Evolutionary conservation across 2,797 vertebrate genomes (phyloP).

Genomic region (Halcyon chelicuti): DNA sequence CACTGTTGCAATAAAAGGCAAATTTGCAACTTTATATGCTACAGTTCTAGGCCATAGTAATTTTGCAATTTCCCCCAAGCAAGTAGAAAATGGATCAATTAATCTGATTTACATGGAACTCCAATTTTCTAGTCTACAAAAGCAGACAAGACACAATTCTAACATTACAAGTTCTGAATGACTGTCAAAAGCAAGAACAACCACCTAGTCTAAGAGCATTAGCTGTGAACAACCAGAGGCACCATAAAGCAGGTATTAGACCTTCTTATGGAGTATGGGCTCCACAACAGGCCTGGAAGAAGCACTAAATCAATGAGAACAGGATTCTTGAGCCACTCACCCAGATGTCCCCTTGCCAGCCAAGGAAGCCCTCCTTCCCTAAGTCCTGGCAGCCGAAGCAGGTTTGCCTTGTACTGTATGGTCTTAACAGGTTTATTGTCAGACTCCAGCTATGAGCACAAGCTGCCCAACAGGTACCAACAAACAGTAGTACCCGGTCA

Average conservation of each 20-base stretch:
- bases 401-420: not conserved
- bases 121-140: not conserved
- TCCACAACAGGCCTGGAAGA: not conserved
- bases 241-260: not conserved
- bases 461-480: not conserved
- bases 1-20: not conserved
- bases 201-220: not conserved
- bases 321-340: not conserved
- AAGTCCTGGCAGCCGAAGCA: not conserved
- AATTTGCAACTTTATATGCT: not conserved
- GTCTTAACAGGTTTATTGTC: not conserved
- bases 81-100: not conserved
- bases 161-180: not conserved
- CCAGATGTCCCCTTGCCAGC: not conserved
- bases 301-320: not conserved
- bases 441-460: not conserved
- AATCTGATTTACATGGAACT: not conserved
- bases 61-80: not conserved
- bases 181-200: not conserved
- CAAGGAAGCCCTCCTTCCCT: not conserved
- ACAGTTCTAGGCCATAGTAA: not conserved
- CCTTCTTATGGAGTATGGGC: not conserved
- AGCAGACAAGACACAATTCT: not conserved
- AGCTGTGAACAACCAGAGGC: not conserved
- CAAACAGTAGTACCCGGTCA: not conserved